A percentile compares a stretch with the other conserved stretches of the same genome.
phyloP scores from a whole-genome alignment of 2,888 invertebrate genomes.

The Eupithecia dodoneata region DNA sequence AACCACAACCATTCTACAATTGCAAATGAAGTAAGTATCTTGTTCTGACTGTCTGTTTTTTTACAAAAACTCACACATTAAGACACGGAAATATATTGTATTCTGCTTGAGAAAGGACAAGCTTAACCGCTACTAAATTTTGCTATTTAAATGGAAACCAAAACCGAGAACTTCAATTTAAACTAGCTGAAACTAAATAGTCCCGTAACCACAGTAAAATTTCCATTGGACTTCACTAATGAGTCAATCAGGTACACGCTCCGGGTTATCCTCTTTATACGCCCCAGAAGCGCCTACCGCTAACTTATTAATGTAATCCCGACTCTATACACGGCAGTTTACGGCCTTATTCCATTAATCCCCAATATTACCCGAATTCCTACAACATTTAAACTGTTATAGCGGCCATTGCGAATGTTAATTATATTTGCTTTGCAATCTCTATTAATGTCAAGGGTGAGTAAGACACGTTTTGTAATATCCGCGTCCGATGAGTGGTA shows the following conservation, averaged over 20 bases:
- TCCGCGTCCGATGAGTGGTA: constrained; percentile 42
- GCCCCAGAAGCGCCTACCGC: constrained; percentile 17
- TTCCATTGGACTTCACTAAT: constrained; percentile 4
- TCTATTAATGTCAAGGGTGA: constrained; percentile 59
- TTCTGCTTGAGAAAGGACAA: not conserved
- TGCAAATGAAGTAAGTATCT: not conserved
- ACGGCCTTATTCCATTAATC: constrained; percentile 51
- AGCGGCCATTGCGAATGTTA: constrained; percentile 56
- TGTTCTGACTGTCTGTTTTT: not conserved
- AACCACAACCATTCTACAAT: not conserved
- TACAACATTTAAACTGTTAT: constrained; percentile 54
- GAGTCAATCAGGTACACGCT: constrained; percentile 9
- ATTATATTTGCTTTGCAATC: constrained; percentile 51
- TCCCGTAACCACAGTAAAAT: not conserved
- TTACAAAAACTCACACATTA: too few species aligned
- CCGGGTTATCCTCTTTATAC: constrained; percentile 4
- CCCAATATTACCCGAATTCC: constrained; percentile 46
- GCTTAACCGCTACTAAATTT: not conserved
- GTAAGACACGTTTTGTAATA: constrained; percentile 47
- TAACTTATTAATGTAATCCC: constrained; percentile 47
- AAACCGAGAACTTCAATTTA: not conserved
- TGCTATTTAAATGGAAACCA: not conserved
- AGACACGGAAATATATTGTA: too few species aligned
- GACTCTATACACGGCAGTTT: constrained; percentile 50
- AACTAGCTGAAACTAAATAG: not conserved